Base-by-base conservation (phyloP, 2,888 invertebrate genomes). In the Nymphalis urticae region DNA sequence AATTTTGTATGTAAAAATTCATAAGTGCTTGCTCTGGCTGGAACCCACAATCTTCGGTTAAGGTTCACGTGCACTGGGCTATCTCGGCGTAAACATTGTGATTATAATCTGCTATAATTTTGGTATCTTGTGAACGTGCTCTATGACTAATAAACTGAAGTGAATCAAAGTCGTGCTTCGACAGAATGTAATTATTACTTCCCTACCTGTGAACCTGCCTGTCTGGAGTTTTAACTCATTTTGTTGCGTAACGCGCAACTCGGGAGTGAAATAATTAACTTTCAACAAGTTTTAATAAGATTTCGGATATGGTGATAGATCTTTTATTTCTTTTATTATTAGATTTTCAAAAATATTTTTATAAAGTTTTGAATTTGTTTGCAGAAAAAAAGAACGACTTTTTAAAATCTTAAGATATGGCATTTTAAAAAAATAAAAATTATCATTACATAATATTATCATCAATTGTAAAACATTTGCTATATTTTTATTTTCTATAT, bases 271-370 rank as follows among this genome's bases (percentile, higher is more conserved):
- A 78, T 81, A 79, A 82, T 82, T 80, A 80, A 84, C 80, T 83
- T 83, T 79, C 75, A 77, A 77, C 78, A 82, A 83, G 77, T 83
- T 80, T 80, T 81, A 82, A 82, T 80, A 79, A 83, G 79, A 76
- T 81, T 76, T 65, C 21, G 47, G 47, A 61, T 66, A 16, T 63
- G 48, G 51, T 51, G 58, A 62, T 74, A 66, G 51, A 69, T 65
- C 24, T 27, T 64, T 16, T 60, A 42, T 19, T 60, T 36, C 21
- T 9, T 6, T 54, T 16, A 16, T 56, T 5, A 36, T 9, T n/a
- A n/a, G 32, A 36, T 56, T 56, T 56, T 8, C 1, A 42, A 42
- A 42, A 42, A 3, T 4, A 10, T 42, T 13, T 42, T 42, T 42
- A 13, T 13, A 10, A 42, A 42, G 42, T 3, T 10, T 42, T 42